Conservation (phyloP, 2,113 vertebrate genomes). For the Phainopepla nitens region DNA sequence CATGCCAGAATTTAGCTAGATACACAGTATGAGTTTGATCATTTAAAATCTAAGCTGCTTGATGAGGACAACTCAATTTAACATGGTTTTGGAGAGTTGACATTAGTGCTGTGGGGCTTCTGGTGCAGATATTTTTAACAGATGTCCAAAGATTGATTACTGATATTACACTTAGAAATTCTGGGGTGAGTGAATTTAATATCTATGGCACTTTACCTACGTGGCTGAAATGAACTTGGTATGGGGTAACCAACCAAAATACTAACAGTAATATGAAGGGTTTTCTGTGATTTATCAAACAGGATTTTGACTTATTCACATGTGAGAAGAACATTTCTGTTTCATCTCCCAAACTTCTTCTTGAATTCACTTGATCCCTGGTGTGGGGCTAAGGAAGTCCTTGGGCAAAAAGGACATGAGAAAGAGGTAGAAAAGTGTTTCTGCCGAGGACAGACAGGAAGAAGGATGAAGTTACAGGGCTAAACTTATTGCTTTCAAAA, state of each 20-base stretch:
- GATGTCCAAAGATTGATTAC: not conserved
- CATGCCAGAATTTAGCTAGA: not conserved
- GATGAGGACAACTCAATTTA: not conserved
- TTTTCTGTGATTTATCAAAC: not conserved
- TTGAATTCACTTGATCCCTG: not conserved
- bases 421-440: not conserved
- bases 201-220: not conserved
- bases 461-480: not conserved
- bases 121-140: not conserved
- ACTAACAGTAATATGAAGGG: not conserved
- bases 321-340: not conserved
- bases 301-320: not conserved
- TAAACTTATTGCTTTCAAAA: not conserved
- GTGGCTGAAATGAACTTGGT: not conserved
- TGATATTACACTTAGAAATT: not conserved
- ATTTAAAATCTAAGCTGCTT: not conserved
- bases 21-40: not conserved
- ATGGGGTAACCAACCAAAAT: not conserved
- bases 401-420: not conserved
- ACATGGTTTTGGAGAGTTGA: not conserved
- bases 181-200: not conserved
- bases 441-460: not conserved
- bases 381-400: not conserved
- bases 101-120: not conserved
- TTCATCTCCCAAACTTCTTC: not conserved